These are phyloP conservation scores for Copsychus sechellarum DNA, from an alignment of 2,113 vertebrate species.

Conservation along the genomic window DNA sequence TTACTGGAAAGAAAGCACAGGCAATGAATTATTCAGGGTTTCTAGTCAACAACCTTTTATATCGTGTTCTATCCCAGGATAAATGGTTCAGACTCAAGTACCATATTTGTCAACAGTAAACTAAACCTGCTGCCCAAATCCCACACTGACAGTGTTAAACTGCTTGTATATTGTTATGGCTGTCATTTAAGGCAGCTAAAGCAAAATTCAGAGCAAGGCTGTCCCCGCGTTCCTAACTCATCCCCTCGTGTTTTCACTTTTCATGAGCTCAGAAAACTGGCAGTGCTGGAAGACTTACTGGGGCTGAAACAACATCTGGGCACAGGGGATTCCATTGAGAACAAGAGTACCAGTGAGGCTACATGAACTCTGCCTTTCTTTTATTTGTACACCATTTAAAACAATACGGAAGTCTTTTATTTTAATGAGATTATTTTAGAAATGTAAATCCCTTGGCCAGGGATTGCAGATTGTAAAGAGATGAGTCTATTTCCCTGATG, in stretches of 20 bases:
- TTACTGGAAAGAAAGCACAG: neutral
- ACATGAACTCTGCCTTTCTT: neutral
- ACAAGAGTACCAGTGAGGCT: neutral
- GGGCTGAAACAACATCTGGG: neutral
- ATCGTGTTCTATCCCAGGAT: conserved; percentile 19
- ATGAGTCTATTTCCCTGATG: neutral
- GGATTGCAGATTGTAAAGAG: neutral
- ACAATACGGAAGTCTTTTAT: neutral
- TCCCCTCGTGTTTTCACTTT: neutral
- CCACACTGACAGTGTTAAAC: conserved; percentile 17
- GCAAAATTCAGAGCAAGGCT: neutral
- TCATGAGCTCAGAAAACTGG: neutral
- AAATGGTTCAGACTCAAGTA: conserved; percentile 37
- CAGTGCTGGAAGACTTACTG: neutral
- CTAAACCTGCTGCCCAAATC: conserved; percentile 42
- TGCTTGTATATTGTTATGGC: conserved; percentile 21
- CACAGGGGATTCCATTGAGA: neutral
- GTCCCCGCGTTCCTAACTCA: neutral
- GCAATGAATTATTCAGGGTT: conserved; percentile 50
- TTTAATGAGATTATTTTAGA: neutral
- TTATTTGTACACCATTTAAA: conserved; percentile 5
- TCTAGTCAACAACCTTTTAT: conserved; percentile 55
- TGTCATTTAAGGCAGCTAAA: conserved; percentile 29
- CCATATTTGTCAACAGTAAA: conserved; percentile 59
- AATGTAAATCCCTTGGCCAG: neutral